Evolutionary conservation across 92 coral and sea anemone species (phyloP).

Genomic region (Zoanthus gigantus): DNA sequence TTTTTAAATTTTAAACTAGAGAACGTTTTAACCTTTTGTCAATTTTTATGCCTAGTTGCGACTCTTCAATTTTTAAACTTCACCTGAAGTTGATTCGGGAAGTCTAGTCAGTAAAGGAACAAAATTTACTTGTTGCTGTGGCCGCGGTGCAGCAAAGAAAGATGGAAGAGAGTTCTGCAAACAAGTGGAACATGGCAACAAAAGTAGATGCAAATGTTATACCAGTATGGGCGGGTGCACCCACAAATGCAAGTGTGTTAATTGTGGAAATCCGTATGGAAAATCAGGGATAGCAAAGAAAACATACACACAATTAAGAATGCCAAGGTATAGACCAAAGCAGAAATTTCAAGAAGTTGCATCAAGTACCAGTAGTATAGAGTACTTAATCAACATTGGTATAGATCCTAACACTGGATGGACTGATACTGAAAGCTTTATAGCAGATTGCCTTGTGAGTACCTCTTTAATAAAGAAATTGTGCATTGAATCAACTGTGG

Average conservation of each 20-base stretch:
- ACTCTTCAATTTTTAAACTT: too few species aligned
- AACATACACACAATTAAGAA: constrained; percentile 56
- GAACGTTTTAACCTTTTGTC: too few species aligned
- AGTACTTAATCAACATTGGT: constrained; percentile 47
- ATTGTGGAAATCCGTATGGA: constrained; percentile 68
- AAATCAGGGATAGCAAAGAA: constrained; percentile 57
- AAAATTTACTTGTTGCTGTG: constrained; percentile 50
- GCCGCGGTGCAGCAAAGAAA: constrained; percentile 67
- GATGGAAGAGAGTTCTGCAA: constrained; percentile 62
- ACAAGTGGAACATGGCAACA: constrained; percentile 60
- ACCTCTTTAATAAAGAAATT: not conserved
- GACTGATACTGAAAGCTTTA: constrained; percentile 39
- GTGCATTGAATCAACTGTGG: not conserved
- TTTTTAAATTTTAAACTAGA: too few species aligned
- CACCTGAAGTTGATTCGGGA: constrained; percentile 38
- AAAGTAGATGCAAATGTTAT: constrained; percentile 64
- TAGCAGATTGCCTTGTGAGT: constrained; percentile 53
- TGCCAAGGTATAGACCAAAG: constrained; percentile 61
- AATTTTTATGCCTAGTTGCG: too few species aligned
- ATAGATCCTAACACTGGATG: constrained; percentile 55
- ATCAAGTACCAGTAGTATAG: constrained; percentile 53
- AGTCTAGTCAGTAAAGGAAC: constrained; percentile 12
- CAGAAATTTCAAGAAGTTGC: constrained; percentile 65
- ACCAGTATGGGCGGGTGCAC: constrained; percentile 48
- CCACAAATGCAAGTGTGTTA: constrained; percentile 57